phyloP scores from a whole-genome alignment of 2,888 invertebrate species.

The Yponomeuta plumbellus region DNA sequence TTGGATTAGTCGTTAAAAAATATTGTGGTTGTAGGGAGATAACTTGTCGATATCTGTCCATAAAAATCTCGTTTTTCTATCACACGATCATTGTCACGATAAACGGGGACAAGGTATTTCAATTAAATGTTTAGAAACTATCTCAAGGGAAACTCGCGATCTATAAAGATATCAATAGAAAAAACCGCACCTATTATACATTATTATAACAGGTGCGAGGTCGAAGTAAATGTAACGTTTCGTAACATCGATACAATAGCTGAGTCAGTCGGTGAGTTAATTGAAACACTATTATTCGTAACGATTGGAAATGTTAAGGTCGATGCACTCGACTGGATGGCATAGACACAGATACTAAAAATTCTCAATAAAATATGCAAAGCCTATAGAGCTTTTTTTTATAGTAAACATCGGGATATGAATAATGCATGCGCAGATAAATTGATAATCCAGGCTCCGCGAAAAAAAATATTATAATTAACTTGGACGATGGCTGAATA shows the following conservation, averaged over 20 bases:
- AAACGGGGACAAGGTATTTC: constrained; percentile 6
- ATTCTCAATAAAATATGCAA: no score
- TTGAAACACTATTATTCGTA: not conserved
- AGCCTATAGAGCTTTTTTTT: no score
- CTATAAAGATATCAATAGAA: constrained; percentile 8
- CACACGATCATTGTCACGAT: not conserved
- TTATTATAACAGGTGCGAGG: constrained; percentile 41
- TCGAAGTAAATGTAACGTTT: constrained; percentile 27
- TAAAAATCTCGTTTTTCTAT: constrained; percentile 10
- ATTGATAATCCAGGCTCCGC: no score
- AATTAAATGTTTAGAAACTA: constrained; percentile 7
- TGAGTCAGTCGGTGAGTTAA: constrained; percentile 4
- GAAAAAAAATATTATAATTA: no score
- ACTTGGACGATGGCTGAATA: no score
- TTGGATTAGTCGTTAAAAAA: no score
- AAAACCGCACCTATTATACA: not conserved
- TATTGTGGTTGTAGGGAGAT: no score
- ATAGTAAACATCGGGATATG: no score
- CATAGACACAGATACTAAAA: no score
- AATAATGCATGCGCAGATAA: no score
- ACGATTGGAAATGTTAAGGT: constrained; percentile 10
- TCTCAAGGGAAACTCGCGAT: constrained; percentile 9
- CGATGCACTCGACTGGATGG: not conserved
- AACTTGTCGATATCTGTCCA: no score
- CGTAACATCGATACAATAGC: constrained; percentile 21